Evolutionary conservation across 2,888 invertebrate genomes (phyloP), one percentile per base, ranked within the genome.

Genomic region (Ganaspis brasiliensis): DNA sequence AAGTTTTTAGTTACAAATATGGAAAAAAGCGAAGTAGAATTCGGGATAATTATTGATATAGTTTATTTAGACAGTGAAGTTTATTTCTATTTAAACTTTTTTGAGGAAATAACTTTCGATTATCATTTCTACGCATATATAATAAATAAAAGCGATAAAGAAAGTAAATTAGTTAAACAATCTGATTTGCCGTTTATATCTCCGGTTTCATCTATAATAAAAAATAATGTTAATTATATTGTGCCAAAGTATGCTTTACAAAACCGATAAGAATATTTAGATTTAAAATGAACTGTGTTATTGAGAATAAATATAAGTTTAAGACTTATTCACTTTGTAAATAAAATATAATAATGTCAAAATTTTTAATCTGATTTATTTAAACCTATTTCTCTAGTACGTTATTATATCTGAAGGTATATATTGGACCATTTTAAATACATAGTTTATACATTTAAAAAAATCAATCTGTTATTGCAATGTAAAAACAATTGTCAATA

Each of bases 71-170:
- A 52, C n/a, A 5, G 1, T 52, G 16, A 52, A 52, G n/a, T 52
- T 52, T 16, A 52, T 16, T 52, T n/a, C 16, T 14, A 52, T n/a
- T 52, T 52, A n/a, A 4, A 52, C 14, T 4, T 52, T 52, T 1
- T 52, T 52, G 16, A 52, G 16, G 49, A 52, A 52, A 52, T n/a
- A 16, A n/a, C n/a, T 52, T 52, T 52, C n/a, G 49, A 52, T 52
- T 4, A 52, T 14, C 49, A 52, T 16, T 16, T 52, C 16, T 16
- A 52, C n/a, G 49, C 49, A n/a, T 52, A n/a, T 52, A 52, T 52
- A 14, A 16, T 52, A n/a, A 31, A 31, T 31, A n/a, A 52, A 52
- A 52, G 6, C 3, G 6, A 4, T 31, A 31, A 4, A 2, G 52
- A 52, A 52, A 52, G 19, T 19, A 52, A 52, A 52, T 52, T 52